Evolutionary conservation across 2,888 invertebrate species (phyloP), one percentile per base, ranked within the genome.

Genomic region (Proisotoma minuta): DNA sequence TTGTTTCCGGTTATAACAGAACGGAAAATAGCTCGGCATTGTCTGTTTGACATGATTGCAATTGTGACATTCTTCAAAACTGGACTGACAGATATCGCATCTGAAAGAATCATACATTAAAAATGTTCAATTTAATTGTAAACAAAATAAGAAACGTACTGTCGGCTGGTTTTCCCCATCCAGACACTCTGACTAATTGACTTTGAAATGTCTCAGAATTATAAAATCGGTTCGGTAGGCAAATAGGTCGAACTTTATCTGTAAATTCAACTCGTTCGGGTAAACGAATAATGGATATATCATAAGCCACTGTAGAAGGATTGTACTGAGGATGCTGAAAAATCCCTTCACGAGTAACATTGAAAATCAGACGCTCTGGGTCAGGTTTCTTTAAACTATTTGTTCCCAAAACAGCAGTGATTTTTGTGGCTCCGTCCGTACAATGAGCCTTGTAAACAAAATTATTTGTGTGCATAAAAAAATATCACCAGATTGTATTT

Each of bases 251-350:
- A 22, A 73, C 69, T 57, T 59, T 66, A 8, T 69, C 69, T 66
- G 60, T 70, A 24, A 69, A 72, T 53, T 62, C 61, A 12, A 73
- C 60, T 29, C 65, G 57, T 59, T 70, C 70, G 15, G 72, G 73
- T 8, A 72, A 50, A 15, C 66, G 39, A 23, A 73, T 51, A 39
- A 73, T 68, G 39, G 71, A 63, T 54, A 73, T 58, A 34, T 73
- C 73, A 58, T 68, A 62, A 15, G 66, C 49, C 23, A 73, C 70
- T 12, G 71, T 69, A 60, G 68, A 70, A n/a, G 68, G 69, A 48
- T 73, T 73, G 66, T 70, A 73, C n/a, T 69, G 54, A 8, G 73
- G 73, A 62, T 73, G 73, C 52, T 72, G 71, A 62, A 70, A 72
- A 48, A 73, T 72, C 34, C 63, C 65, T 43, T 68, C 68, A 22